phyloP scores from a whole-genome alignment of 2,113 vertebrate species.

The Emydura subglobosa region DNA sequence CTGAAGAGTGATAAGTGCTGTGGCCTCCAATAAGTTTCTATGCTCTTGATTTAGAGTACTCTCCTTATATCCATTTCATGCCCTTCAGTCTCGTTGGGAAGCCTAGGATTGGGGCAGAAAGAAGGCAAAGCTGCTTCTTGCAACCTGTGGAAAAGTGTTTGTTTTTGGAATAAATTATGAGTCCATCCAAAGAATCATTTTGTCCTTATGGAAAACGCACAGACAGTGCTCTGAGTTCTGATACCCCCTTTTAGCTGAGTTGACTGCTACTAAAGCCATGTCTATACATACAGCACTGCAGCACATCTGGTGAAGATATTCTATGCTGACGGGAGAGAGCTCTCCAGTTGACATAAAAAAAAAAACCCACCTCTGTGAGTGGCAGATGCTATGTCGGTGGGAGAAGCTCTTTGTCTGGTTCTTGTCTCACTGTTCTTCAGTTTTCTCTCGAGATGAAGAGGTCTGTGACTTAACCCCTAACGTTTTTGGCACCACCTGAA shows the following conservation, averaged over 20 bases:
- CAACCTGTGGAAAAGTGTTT: not conserved
- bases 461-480: not conserved
- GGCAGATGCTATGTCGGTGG: too few relatives aligned
- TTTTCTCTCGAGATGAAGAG: not conserved
- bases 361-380: too few relatives aligned
- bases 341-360: too few relatives aligned
- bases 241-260: not conserved
- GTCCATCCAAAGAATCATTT: not conserved
- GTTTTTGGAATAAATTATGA: not conserved
- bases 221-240: not conserved
- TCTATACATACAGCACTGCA: too few relatives aligned
- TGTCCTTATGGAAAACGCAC: not conserved
- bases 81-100: not conserved
- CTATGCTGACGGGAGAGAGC: too few relatives aligned
- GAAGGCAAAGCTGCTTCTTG: not conserved
- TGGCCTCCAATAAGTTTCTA: not conserved
- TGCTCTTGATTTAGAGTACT: not conserved
- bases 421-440: not conserved
- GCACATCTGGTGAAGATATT: too few relatives aligned
- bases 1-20: not conserved
- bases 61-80: not conserved
- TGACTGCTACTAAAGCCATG: not conserved
- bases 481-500: not conserved
- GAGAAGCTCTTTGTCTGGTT: not conserved
- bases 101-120: not conserved